Evolutionary conservation across 2,797 vertebrate species (phyloP).

Genomic region (Gambelia wislizenii): DNA sequence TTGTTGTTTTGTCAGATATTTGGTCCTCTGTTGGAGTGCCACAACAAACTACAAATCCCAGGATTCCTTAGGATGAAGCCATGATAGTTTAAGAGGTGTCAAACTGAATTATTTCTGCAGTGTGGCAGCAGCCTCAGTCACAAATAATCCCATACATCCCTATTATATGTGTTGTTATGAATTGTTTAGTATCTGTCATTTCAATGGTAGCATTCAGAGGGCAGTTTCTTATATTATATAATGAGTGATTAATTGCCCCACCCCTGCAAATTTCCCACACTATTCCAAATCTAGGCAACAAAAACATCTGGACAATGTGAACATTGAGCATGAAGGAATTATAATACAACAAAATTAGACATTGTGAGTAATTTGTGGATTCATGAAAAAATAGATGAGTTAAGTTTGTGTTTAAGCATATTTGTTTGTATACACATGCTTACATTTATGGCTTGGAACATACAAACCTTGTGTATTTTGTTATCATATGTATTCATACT

Average conservation of each 20-base stretch:
- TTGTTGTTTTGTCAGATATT: too few species aligned
- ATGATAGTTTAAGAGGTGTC: too few species aligned
- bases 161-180: neutral
- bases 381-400: neutral
- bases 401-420: neutral
- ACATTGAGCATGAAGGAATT: neutral
- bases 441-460: neutral
- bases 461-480: neutral
- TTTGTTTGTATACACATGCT: neutral
- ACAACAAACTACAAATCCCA: too few species aligned
- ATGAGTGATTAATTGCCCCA: neutral
- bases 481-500: neutral
- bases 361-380: neutral
- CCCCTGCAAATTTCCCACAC: neutral
- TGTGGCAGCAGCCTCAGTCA: too few species aligned
- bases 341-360: neutral
- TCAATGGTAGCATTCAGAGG: neutral
- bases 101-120: too few species aligned
- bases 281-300: neutral
- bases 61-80: too few species aligned
- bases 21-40: too few species aligned
- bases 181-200: neutral
- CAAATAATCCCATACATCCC: neutral
- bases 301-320: neutral
- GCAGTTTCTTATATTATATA: neutral